phyloP scores from a whole-genome alignment of 1,140 invertebrate genomes.

The Hesperophylax magnus region DNA sequence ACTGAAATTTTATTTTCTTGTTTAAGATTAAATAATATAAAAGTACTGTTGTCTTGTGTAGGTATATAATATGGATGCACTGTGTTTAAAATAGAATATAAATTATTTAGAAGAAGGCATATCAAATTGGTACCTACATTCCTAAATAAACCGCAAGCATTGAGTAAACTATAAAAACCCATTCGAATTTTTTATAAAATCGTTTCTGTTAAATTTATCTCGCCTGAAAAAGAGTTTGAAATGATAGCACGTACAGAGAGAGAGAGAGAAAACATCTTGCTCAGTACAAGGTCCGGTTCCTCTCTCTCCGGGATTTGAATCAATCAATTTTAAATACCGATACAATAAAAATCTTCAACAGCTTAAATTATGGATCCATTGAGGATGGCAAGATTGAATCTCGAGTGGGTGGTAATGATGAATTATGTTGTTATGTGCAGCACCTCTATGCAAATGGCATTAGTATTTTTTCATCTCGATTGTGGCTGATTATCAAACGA shows the following conservation, averaged over 20 bases:
- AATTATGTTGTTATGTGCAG: constrained; percentile 6
- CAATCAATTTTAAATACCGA: constrained; percentile 13
- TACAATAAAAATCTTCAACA: neutral
- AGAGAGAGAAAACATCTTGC: neutral
- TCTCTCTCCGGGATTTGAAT: neutral
- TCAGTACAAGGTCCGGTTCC: constrained; percentile 21
- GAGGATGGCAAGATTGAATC: neutral
- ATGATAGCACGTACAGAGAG: constrained; percentile 4
- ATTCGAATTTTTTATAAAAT: too few relatives aligned
- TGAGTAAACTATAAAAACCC: too few relatives aligned
- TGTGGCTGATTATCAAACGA: too few relatives aligned
- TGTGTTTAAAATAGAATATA: too few relatives aligned
- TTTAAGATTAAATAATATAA: too few relatives aligned
- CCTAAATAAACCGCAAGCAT: too few relatives aligned
- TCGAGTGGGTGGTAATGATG: neutral
- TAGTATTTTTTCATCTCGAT: neutral
- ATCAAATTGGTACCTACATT: too few relatives aligned
- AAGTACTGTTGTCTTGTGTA: too few relatives aligned
- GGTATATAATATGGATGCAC: too few relatives aligned
- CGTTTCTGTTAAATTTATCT: neutral
- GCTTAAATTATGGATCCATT: constrained; percentile 7
- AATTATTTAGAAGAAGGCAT: too few relatives aligned
- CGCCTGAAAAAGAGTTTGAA: constrained; percentile 7
- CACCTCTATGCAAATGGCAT: neutral
- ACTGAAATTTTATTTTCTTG: too few relatives aligned